Percentiles rank a stretch among this genome's conserved stretches.
phyloP scores from a whole-genome alignment of 1,140 invertebrate genomes.

The Cotesia vestalis region DNA sequence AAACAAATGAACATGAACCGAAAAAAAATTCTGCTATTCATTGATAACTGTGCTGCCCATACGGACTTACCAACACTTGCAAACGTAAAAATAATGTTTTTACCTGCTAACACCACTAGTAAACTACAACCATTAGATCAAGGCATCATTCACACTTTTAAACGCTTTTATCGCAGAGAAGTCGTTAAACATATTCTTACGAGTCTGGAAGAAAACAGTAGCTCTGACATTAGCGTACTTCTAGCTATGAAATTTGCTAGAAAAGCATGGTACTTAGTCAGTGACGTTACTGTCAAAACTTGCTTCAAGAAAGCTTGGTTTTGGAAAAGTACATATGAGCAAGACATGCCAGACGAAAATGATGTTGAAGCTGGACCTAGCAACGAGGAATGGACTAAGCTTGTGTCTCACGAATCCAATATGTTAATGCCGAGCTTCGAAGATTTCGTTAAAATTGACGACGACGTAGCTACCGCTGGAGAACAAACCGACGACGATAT shows the following conservation, averaged over 20 bases:
- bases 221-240: slow-evolving; percentile 40
- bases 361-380: slow-evolving; percentile 40
- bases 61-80: slow-evolving; percentile 37
- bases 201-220: slow-evolving; percentile 49
- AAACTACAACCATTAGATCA: slow-evolving; percentile 65
- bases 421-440: slow-evolving; percentile 33
- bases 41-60: slow-evolving; percentile 41
- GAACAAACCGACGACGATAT: slow-evolving; percentile 37
- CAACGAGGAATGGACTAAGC: slow-evolving; percentile 40
- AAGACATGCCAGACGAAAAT: slow-evolving; percentile 37
- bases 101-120: slow-evolving; percentile 64
- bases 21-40: slow-evolving; percentile 45
- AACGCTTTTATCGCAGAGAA: slow-evolving; percentile 46
- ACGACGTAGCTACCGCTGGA: slow-evolving; percentile 33
- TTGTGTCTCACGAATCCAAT: slow-evolving; percentile 31
- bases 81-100: slow-evolving; percentile 59
- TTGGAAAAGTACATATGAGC: slow-evolving; percentile 31
- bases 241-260: slow-evolving; percentile 45
- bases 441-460: slow-evolving; percentile 36
- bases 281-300: slow-evolving; percentile 44
- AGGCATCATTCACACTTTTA: slow-evolving; percentile 60
- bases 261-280: slow-evolving; percentile 43
- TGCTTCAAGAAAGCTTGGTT: slow-evolving; percentile 46
- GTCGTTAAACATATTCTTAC: slow-evolving; percentile 44
- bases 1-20: slow-evolving; percentile 40